These are phyloP conservation scores for Magallana nippona DNA, from an alignment of 2,888 invertebrate species.

Conservation along the genomic window DNA sequence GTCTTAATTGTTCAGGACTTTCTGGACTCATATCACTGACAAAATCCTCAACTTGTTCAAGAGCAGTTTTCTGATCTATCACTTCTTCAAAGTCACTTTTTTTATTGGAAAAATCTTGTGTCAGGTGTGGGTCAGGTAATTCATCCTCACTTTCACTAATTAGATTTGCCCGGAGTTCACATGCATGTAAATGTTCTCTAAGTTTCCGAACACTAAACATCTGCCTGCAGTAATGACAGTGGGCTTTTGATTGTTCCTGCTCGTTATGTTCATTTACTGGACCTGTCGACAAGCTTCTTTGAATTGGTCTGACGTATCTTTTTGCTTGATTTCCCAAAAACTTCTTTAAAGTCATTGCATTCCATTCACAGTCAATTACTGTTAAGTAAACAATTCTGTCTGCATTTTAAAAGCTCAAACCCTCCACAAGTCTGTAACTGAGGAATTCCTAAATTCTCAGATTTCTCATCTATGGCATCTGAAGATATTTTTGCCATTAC, in stretches of 20 bases:
- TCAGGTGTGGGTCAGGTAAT: constrained; percentile 24
- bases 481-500: too few species aligned
- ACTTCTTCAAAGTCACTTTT: too few species aligned
- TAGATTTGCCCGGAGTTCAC: background rate
- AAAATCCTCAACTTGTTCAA: background rate
- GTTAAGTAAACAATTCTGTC: too few species aligned
- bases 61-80: too few species aligned
- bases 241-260: background rate
- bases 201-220: constrained; percentile 1
- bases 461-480: too few species aligned
- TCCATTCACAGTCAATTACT: background rate
- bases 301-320: constrained; percentile 32
- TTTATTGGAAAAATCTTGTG: background rate
- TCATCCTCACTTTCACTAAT: background rate
- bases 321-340: constrained; percentile 34
- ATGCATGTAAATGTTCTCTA: background rate
- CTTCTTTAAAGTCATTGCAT: constrained; percentile 23
- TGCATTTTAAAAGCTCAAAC: too few species aligned
- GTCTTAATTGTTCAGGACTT: background rate
- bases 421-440: too few species aligned
- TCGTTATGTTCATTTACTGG: constrained; percentile 16
- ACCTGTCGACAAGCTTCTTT: background rate
- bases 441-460: too few species aligned
- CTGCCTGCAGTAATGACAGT: constrained; percentile 5
- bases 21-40: background rate